Conservation (phyloP, 2,888 invertebrate species). For the Noctuana brunneofusca region DNA sequence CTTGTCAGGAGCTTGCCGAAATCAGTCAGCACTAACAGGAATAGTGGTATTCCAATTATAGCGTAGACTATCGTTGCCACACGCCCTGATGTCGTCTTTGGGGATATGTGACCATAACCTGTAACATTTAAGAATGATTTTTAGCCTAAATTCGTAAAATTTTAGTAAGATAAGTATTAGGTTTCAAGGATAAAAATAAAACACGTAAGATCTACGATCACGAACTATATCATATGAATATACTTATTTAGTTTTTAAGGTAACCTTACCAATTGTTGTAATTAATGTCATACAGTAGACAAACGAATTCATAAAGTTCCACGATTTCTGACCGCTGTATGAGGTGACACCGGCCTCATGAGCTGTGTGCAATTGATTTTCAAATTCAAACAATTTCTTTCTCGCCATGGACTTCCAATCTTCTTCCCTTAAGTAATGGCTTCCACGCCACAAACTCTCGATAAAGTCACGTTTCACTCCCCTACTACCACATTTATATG, state of each 20-base stretch:
- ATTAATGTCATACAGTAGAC: constrained; percentile 93
- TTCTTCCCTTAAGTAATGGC: constrained; percentile 92
- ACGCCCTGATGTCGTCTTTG: constrained; percentile 93
- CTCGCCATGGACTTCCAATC: constrained; percentile 95
- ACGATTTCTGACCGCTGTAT: constrained; percentile 92
- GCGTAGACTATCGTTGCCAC: constrained; percentile 96
- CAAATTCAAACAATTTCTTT: constrained; percentile 90
- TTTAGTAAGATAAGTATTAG: neutral
- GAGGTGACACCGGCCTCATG: constrained; percentile 92
- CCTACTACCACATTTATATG: constrained; percentile 94
- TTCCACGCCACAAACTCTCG: constrained; percentile 91
- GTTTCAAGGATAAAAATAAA: constrained; percentile 14
- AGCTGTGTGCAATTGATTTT: constrained; percentile 91
- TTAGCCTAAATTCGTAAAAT: neutral
- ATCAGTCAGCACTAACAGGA: constrained; percentile 96
- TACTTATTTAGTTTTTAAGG: neutral
- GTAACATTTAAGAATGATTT: constrained; percentile 47
- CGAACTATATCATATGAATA: neutral
- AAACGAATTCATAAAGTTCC: constrained; percentile 94
- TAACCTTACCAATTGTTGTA: constrained; percentile 92
- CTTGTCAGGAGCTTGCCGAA: constrained; percentile 97
- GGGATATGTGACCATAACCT: constrained; percentile 99
- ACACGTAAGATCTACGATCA: neutral
- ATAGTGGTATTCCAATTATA: constrained; percentile 96
- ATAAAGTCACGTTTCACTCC: constrained; percentile 93